Percentiles rank a stretch among this genome's conserved stretches.
phyloP scores from a whole-genome alignment of 1,140 invertebrate genomes.

The Chironomus striatipennis region DNA sequence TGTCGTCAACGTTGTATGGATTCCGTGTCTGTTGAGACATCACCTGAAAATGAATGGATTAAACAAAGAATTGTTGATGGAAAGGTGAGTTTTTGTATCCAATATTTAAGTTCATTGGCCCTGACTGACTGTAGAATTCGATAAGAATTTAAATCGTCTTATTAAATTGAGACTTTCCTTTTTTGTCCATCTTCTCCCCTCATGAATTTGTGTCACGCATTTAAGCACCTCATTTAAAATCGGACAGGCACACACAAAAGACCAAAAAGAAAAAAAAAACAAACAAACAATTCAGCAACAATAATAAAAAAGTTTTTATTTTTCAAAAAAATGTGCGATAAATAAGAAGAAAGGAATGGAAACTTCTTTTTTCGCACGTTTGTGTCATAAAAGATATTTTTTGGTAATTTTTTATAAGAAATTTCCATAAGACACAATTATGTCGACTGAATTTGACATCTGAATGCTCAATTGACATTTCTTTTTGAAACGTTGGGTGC shows the following conservation, averaged over 20 bases:
- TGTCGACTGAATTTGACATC: too few species aligned
- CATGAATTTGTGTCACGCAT: slow-evolving; percentile 10
- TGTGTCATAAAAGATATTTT: not conserved
- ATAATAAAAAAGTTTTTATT: too few species aligned
- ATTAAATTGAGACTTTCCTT: not conserved
- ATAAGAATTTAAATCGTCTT: slow-evolving; percentile 15
- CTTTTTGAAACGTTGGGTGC: too few species aligned
- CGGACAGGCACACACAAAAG: not conserved
- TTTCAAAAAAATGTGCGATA: too few species aligned
- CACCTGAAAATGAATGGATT: slow-evolving; percentile 72
- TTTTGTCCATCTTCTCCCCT: not conserved
- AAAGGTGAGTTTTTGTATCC: slow-evolving; percentile 49
- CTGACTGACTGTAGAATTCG: not conserved
- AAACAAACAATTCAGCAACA: not conserved
- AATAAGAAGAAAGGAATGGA: too few species aligned
- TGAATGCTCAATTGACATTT: too few species aligned
- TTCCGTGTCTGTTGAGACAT: slow-evolving; percentile 69
- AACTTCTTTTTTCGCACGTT: not conserved
- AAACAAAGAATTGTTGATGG: slow-evolving; percentile 63
- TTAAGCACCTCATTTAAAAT: not conserved
- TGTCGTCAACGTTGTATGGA: slow-evolving; percentile 81
- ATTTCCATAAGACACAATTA: too few species aligned
- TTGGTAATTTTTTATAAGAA: too few species aligned
- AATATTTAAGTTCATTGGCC: not conserved
- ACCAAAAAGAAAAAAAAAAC: not conserved